phyloP scores from a whole-genome alignment of 2,888 invertebrate genomes.

The Plebejus melissa region DNA sequence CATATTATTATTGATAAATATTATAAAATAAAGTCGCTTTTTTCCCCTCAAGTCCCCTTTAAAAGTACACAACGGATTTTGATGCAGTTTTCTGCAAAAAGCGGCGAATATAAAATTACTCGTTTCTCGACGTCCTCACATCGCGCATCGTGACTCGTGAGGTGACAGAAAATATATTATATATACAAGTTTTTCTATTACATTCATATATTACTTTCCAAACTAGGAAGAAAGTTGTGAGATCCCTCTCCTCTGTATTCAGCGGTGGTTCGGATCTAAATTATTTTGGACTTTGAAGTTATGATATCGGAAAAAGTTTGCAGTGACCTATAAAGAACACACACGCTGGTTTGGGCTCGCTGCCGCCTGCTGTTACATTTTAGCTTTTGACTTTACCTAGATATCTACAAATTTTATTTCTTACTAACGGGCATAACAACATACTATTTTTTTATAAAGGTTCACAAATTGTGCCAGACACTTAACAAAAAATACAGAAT shows the following conservation, averaged over 20 bases:
- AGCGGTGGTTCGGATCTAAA: background rate
- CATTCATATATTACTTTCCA: background rate
- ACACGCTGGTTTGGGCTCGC: background rate
- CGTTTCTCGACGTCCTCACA: too few relatives aligned
- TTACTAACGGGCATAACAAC: background rate
- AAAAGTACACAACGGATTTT: too few relatives aligned
- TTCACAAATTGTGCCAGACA: too few relatives aligned
- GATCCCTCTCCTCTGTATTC: background rate
- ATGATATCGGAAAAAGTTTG: slow-evolving; percentile 8
- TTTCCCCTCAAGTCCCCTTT: too few relatives aligned
- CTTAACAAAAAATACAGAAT: too few relatives aligned
- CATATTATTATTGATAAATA: too few relatives aligned
- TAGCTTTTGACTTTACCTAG: background rate
- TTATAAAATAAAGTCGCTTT: too few relatives aligned
- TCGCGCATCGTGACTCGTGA: background rate
- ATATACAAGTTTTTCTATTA: slow-evolving; percentile 5
- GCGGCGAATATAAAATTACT: too few relatives aligned
- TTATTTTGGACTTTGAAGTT: background rate
- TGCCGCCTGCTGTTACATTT: background rate
- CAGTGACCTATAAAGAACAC: background rate
- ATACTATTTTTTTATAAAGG: too few relatives aligned
- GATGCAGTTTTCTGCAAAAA: too few relatives aligned
- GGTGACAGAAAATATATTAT: background rate
- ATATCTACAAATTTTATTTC: background rate
- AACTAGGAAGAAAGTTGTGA: background rate